Evolutionary conservation across 37 sponge, comb jelly and placozoan genomes (phyloP), one percentile per base, ranked within the genome.

Genomic region (Chondrosia reniformis): DNA sequence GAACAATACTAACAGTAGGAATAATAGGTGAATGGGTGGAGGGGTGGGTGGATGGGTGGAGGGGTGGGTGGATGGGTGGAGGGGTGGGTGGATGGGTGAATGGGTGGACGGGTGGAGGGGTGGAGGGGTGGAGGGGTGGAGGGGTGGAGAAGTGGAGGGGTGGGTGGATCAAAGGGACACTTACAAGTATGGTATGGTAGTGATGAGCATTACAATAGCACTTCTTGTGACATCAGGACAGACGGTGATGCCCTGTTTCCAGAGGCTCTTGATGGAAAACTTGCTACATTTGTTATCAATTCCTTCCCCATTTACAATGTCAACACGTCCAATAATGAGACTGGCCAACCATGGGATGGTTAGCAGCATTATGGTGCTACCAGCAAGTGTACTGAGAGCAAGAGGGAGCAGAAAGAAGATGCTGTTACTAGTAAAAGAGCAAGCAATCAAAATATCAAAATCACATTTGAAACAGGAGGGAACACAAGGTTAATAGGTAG

Each of bases 331-430:
- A 28, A 95, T 79, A 10, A 92, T 81, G 24, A 95, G 76, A 32
- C 90, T 77, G 12, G 87, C 96, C 46, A 89, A n/a, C 96, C 96
- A 95, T 0, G 96, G 87, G 0, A 95, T 69, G 24, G 96, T 92
- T 31, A 95, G 83, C 46, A 95, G 77, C 92, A 95, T 89, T 72
- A 95, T 95, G 28, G 96, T 95, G 49, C 96, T 95, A 19, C 96
- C 96, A 84, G 96, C 96, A 45, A 95, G 85, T 32, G 96, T 92
- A 0, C 94, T 93, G 45, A 19, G 65, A 30, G 36, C 21, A 41
- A 0, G 28, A 54, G n/a, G n/a, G n/a, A n/a, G n/a, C n/a, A n/a
- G n/a, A n/a, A n/a, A n/a, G n/a, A n/a, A n/a, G n/a, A n/a, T n/a
- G n/a, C n/a, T n/a, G n/a, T n/a, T n/a, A n/a, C n/a, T n/a, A n/a